A percentile compares a stretch with the other conserved stretches of the same genome.
Conservation (phyloP, 2,797 vertebrate genomes). For the Pangasius mekongensis region DNA sequence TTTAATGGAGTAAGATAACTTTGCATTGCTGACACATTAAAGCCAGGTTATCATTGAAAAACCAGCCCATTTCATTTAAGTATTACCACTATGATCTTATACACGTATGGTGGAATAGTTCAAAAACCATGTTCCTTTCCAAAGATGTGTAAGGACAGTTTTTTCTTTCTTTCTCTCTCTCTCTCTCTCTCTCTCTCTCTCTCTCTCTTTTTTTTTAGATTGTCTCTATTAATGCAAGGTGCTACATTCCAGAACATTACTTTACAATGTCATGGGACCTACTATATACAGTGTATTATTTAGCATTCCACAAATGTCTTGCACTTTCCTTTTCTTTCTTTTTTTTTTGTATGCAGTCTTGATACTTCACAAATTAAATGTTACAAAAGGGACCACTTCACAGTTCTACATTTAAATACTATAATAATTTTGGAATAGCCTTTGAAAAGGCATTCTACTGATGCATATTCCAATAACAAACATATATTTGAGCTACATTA, state of each 20-base stretch:
- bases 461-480: background rate
- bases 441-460: background rate
- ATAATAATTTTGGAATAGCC: background rate
- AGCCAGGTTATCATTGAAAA: slow-evolving; percentile 24
- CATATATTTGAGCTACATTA: background rate
- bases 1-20: slow-evolving; percentile 8
- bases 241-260: slow-evolving; percentile 26
- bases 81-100: slow-evolving; percentile 18
- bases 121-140: background rate
- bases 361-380: slow-evolving; percentile 10
- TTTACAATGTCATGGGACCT: slow-evolving; percentile 14
- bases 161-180: background rate
- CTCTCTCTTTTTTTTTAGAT: background rate
- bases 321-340: slow-evolving; percentile 20
- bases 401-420: slow-evolving; percentile 3
- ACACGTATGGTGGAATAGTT: background rate
- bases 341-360: background rate
- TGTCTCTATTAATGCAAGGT: slow-evolving; percentile 24
- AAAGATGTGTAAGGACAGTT: background rate
- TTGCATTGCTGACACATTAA: slow-evolving; percentile 39
- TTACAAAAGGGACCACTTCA: slow-evolving; percentile 30
- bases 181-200: too few relatives aligned
- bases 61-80: background rate
- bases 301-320: slow-evolving; percentile 25
- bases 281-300: slow-evolving; percentile 18